Evolutionary conservation across 2,797 vertebrate species (phyloP), one percentile per base, ranked within the genome.

Genomic region (Syngnathus rostellatus): DNA sequence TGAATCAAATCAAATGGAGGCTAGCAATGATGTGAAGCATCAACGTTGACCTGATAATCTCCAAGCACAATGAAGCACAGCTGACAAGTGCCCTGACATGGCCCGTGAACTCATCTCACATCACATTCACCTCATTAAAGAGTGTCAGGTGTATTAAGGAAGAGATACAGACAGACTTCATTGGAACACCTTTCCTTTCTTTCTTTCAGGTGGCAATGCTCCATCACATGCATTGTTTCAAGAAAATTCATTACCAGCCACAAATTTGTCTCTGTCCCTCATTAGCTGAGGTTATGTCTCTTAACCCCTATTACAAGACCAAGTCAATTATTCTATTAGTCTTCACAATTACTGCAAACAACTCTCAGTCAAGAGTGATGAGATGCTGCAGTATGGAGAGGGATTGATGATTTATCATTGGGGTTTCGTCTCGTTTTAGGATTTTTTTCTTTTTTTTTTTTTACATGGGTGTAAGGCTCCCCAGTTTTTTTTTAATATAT

Each of bases 21-120:
- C 73, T n/a, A 43, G 80, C 59, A 16, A 31, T 71, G 68, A 78
- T 58, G 57, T 82, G 82, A 70, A 82, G 80, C 79, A 85, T 85
- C 85, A 73, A 73, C 78, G 83, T 84, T 84, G 84, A 85, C 86
- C 76, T 81, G 75, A 85, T 87, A 73, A 85, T 86, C 81, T 83
- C 68, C 72, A 76, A 84, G 80, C 77, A 68, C 69, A 70, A 74
- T 68, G 77, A 75, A 77, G 81, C 81, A 85, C 81, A 77, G 80
- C 79, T 86, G 83, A 86, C 78, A 80, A 83, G 81, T 81, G 74
- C 70, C 81, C 77, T 82, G 84, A 87, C 84, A 83, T 61, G 63
- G 72, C 78, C 78, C 37, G 63, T 79, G 83, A 86, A 83, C 85
- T 82, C 80, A 86, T 84, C 78, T 72, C 55, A 79, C 71, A 71